Evolutionary conservation across 2,797 vertebrate species (phyloP).

Genomic region (Micrastur ruficollis): DNA sequence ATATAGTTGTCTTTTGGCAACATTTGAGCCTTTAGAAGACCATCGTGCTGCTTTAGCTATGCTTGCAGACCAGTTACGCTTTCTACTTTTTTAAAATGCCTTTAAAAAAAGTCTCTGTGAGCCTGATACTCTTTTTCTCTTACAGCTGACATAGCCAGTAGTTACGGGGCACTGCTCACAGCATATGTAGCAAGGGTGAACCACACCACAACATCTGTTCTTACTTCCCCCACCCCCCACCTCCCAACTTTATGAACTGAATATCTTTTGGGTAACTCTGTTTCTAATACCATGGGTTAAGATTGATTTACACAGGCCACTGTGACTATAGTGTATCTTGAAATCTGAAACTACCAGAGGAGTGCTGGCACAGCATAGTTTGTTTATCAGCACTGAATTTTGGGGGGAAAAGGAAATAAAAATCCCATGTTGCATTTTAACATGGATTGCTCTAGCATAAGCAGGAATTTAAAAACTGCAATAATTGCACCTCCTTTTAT

Average conservation of each 20-base stretch:
- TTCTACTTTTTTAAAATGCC: neutral
- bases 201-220: slow-evolving; percentile 9
- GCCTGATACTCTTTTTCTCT: neutral
- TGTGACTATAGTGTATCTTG: slow-evolving; percentile 17
- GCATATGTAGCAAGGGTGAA: neutral
- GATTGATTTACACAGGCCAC: slow-evolving; percentile 33
- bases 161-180: neutral
- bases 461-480: slow-evolving; percentile 11
- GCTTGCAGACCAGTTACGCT: neutral
- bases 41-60: neutral
- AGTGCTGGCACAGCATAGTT: slow-evolving; percentile 32
- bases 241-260: neutral
- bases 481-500: slow-evolving; percentile 16
- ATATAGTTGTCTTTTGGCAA: neutral
- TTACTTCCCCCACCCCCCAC: neutral
- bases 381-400: neutral
- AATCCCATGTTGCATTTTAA: neutral
- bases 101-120: neutral
- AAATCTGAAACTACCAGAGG: slow-evolving; percentile 28
- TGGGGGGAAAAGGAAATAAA: neutral
- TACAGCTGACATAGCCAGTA: neutral
- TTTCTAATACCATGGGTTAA: slow-evolving; percentile 12
- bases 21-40: neutral
- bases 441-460: neutral
- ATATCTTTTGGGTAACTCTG: slow-evolving; percentile 16